Conservation (phyloP, 2,113 vertebrate genomes). For the Struthio camelus region DNA sequence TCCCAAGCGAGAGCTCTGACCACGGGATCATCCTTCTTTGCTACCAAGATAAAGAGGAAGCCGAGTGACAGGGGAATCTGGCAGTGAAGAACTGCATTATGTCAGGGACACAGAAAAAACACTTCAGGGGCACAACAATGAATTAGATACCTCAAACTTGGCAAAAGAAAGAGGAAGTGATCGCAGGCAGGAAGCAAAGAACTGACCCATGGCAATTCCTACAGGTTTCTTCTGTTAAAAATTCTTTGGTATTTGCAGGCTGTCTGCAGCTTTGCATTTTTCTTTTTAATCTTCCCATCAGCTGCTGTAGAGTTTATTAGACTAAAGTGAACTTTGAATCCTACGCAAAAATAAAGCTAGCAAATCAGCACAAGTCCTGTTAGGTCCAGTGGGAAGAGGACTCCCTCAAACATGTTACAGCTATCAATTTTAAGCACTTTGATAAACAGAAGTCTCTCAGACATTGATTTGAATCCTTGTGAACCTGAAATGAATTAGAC, state of each 20-base stretch:
- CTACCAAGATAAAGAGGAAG: not conserved
- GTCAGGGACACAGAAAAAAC: conserved; percentile 12
- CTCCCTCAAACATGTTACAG: conserved; percentile 15
- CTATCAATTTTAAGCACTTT: not conserved
- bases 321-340: not conserved
- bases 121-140: not conserved
- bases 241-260: not conserved
- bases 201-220: not conserved
- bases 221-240: not conserved
- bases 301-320: not conserved
- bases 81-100: not conserved
- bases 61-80: not conserved
- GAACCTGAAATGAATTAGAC: conserved; percentile 44
- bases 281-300: not conserved
- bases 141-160: not conserved
- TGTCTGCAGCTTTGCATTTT: not conserved
- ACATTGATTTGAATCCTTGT: conserved; percentile 43
- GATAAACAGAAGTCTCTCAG: conserved; percentile 21
- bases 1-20: not conserved
- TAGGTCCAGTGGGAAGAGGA: not conserved
- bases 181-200: not conserved
- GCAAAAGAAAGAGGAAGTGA: not conserved
- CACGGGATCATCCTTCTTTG: not conserved
- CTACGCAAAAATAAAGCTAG: not conserved
- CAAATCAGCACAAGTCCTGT: not conserved